A percentile compares a stretch with the other conserved stretches of the same genome.
phyloP scores from a whole-genome alignment of 2,113 vertebrate genomes.

The Burhinus bistriatus region DNA sequence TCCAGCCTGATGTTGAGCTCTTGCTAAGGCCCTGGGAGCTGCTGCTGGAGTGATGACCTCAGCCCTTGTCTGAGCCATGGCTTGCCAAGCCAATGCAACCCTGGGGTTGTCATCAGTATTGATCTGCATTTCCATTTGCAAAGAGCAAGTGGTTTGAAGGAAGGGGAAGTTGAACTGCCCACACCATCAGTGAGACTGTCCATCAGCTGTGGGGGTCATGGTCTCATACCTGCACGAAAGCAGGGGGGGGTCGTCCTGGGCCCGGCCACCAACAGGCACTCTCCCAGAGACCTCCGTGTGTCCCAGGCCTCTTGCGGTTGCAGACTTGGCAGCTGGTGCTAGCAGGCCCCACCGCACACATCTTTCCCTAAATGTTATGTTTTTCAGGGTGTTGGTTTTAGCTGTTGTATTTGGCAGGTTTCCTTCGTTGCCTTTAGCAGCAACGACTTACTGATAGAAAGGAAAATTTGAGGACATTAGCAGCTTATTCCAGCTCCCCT shows the following conservation, averaged over 20 bases:
- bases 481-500: background rate
- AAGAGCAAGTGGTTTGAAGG: background rate
- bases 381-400: constrained; percentile 39
- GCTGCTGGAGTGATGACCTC: background rate
- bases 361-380: constrained; percentile 22
- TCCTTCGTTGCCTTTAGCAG: background rate
- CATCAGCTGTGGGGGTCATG: background rate
- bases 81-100: background rate
- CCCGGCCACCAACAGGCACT: background rate
- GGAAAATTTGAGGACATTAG: background rate
- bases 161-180: background rate
- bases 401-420: constrained; percentile 32
- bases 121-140: background rate
- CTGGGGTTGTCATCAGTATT: background rate
- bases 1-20: background rate
- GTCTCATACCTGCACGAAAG: background rate
- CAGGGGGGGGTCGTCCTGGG: background rate
- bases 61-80: background rate
- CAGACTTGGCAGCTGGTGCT: background rate
- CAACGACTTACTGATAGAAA: background rate
- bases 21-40: background rate
- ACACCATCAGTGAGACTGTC: background rate
- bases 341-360: background rate
- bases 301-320: background rate
- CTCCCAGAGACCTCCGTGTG: background rate